Evolutionary conservation across 2,113 vertebrate species (phyloP), one percentile per base, ranked within the genome.

Genomic region (Malurus alboscapulatus): DNA sequence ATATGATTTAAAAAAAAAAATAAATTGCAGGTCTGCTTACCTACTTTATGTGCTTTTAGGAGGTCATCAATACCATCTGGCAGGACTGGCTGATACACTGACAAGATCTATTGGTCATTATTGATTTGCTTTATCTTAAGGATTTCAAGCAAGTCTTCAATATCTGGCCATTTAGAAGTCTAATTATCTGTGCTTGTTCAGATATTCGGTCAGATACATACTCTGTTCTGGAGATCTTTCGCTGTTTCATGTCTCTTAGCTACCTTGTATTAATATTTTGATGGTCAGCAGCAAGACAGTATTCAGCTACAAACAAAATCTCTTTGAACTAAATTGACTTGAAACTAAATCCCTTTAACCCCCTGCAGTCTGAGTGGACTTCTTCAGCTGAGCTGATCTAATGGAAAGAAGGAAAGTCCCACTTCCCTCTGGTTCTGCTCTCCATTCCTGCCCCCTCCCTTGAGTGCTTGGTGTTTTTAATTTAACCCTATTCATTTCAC

Each of bases 101-200:
- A 62, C 50, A 86, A 87, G 71, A 79, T 50, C 54, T 87, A 38
- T 69, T 73, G 71, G 82, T 73, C 47, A 77, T 93, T 90, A 95
- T 27, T 69, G 80, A 89, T 72, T 68, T 1, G 32, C 30, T 94
- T 94, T 90, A 65, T 82, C 62, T 87, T 65, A 80, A 69, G 72
- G 91, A 92, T 83, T 90, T 77, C 42, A 80, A 86, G 59, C 12
- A 87, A 83, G 45, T 18, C 48, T 83, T 90, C 66, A 73, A 36
- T 50, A 83, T 4, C 9, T 42, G 42, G 58, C 48, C 50, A 87
- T 91, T 53, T 73, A 58, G 47, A 84, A 92, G 62, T 73, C 27
- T 34, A 45, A 55, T 71, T 40, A 57, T 44, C 38, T 68, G 66
- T 61, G 78, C 36, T 73, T 45, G 36, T 82, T 85, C 53, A 95